These are phyloP conservation scores for Halesus radiatus DNA, from an alignment of 1,140 invertebrate species.

Conservation along the genomic window DNA sequence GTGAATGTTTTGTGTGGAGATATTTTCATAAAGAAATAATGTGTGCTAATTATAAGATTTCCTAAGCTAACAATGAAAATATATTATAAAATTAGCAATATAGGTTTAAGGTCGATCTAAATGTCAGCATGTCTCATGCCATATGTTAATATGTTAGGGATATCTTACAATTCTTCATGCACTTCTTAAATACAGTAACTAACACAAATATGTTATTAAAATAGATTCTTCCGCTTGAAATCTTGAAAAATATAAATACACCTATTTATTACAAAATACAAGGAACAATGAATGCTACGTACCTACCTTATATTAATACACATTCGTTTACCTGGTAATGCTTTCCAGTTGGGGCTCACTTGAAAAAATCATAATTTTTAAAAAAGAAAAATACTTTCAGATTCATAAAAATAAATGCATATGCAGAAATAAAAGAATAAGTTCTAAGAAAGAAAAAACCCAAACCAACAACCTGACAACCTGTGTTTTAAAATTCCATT, in stretches of 20 bases:
- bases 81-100: slow-evolving; percentile 22
- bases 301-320: slow-evolving; percentile 2
- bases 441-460: no score
- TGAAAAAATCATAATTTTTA: no score
- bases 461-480: no score
- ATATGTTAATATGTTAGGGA: neutral
- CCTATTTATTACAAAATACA: slow-evolving; percentile 3
- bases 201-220: neutral
- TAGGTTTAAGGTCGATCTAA: slow-evolving; percentile 12
- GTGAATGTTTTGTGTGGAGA: no score
- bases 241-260: neutral
- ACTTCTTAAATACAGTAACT: neutral
- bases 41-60: slow-evolving; percentile 13
- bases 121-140: slow-evolving; percentile 4
- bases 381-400: no score
- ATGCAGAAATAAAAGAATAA: no score
- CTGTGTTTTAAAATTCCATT: no score
- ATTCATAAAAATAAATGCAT: no score
- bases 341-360: no score
- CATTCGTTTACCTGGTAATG: neutral
- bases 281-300: slow-evolving; percentile 6
- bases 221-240: neutral
- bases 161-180: neutral
- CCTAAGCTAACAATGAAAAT: slow-evolving; percentile 31
- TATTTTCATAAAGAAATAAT: neutral